Percentiles rank a stretch among this genome's conserved stretches.
Conservation (phyloP, 2,113 vertebrate species). For the Serilophus lunatus region DNA sequence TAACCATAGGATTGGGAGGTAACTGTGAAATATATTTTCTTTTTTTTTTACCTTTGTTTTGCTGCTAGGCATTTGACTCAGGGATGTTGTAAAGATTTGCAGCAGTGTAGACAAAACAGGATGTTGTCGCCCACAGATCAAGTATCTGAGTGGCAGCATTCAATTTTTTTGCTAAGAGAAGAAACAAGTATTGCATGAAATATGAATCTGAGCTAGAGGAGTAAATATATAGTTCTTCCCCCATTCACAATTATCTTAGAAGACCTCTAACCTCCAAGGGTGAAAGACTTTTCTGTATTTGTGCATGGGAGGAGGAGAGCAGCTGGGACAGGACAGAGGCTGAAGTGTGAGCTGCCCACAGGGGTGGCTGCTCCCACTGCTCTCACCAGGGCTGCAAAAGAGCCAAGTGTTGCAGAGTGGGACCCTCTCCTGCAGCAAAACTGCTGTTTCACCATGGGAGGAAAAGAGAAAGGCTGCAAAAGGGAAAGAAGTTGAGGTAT, state of each 20-base stretch:
- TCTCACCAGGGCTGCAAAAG: accelerated
- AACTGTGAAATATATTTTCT: background rate
- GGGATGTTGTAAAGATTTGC: background rate
- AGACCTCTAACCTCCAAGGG: background rate
- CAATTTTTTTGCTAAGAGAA: background rate
- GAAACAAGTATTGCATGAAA: background rate
- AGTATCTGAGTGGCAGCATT: background rate
- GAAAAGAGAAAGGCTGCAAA: background rate
- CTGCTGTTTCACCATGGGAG: background rate
- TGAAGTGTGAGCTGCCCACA: background rate
- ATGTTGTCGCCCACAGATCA: background rate
- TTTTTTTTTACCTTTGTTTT: background rate
- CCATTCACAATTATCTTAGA: background rate
- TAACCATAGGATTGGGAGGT: background rate
- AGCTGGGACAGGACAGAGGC: background rate
- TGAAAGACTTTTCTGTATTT: background rate
- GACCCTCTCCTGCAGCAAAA: background rate
- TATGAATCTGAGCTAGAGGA: background rate
- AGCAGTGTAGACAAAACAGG: background rate
- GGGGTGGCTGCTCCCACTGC: background rate
- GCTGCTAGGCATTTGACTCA: background rate
- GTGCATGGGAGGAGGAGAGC: background rate
- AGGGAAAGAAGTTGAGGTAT: background rate
- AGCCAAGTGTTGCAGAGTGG: accelerated
- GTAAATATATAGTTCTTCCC: background rate